phyloP scores from a whole-genome alignment of 2,888 invertebrate genomes.

The Sipha maydis region DNA sequence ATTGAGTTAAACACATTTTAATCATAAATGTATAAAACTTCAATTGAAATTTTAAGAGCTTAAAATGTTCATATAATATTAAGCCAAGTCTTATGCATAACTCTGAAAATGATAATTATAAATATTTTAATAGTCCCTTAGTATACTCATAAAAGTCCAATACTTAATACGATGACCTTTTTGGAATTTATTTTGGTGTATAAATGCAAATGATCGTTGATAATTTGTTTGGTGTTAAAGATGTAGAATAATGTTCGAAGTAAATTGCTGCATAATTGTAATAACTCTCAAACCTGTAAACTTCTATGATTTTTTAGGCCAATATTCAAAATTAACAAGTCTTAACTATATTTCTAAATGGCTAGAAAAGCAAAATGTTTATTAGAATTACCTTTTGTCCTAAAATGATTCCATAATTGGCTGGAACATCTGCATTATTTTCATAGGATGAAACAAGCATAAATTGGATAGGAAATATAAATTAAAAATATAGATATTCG shows the following conservation, averaged over 20 bases:
- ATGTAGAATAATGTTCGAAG: slow-evolving; percentile 49
- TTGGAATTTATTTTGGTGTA: not conserved
- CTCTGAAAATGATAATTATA: slow-evolving; percentile 29
- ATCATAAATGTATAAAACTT: slow-evolving; percentile 2
- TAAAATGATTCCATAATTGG: slow-evolving; percentile 58
- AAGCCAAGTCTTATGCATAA: not conserved
- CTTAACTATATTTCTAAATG: slow-evolving; percentile 48
- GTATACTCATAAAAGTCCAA: slow-evolving; percentile 25
- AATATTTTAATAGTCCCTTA: not conserved
- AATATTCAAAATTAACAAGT: slow-evolving; percentile 23
- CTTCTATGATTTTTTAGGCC: slow-evolving; percentile 58
- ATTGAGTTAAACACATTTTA: not conserved
- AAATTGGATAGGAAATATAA: not conserved
- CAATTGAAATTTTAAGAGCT: slow-evolving; percentile 10
- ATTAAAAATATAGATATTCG: not conserved
- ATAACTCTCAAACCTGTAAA: slow-evolving; percentile 45
- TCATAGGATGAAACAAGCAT: slow-evolving; percentile 5
- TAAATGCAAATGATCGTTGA: not conserved
- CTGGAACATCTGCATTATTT: slow-evolving; percentile 56
- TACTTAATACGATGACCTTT: slow-evolving; percentile 21
- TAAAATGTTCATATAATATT: slow-evolving; percentile 21
- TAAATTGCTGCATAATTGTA: slow-evolving; percentile 2
- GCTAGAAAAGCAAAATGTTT: slow-evolving; percentile 48
- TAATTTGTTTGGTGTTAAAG: slow-evolving; percentile 18
- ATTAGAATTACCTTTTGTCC: slow-evolving; percentile 57